Base-by-base conservation (phyloP, 2,888 invertebrate species). In the Rotaria socialis region DNA sequence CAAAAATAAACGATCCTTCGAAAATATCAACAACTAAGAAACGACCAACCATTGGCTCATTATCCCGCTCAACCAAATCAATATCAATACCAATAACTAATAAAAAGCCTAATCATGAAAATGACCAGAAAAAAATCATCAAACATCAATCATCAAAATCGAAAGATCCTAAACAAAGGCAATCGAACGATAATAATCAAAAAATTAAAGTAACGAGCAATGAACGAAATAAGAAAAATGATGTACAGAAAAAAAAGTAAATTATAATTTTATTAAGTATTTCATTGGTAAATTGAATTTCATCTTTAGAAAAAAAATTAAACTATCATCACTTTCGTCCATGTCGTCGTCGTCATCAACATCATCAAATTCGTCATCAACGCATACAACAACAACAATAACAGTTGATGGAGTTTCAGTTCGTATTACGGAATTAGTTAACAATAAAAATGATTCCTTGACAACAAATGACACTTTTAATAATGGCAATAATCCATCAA, bases 341-440 rank as follows among this genome's bases (percentile, higher is more conserved):
- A n/a, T 75, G n/a, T 75, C 75, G 3, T 75, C 75, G 5, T 75
- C 75, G 19, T 74, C 74, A 41, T 75, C 75, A 75, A 43, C 75
- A 41, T 47, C 75, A 43, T 75, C 75, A n/a, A 75, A 75, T 75
- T 43, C 43, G 24, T 75, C 75, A n/a, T 75, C 75, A n/a, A 19
- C 19, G 3, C 75, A 75, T n/a, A 43, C 47, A 47, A 75, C 75
- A 24, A 75, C 75, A 75, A 75, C 43, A 14, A 47, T 75, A 19
- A 75, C 75, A 43, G 41, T 75, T 27, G 75, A 75, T 43, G 75
- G 75, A 22, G 47, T 75, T 24, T 43, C 75, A 6, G 75, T 75
- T 43, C 75, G 47, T n/a, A 75, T 75, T 22, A 75, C 75, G 0
- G 75, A 75, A 75, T 75, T 75, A 8, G 47, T 3, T 24, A 41